These are phyloP conservation scores for Acrobasis repandana DNA, from an alignment of 2,888 invertebrate species.

Conservation along the genomic window DNA sequence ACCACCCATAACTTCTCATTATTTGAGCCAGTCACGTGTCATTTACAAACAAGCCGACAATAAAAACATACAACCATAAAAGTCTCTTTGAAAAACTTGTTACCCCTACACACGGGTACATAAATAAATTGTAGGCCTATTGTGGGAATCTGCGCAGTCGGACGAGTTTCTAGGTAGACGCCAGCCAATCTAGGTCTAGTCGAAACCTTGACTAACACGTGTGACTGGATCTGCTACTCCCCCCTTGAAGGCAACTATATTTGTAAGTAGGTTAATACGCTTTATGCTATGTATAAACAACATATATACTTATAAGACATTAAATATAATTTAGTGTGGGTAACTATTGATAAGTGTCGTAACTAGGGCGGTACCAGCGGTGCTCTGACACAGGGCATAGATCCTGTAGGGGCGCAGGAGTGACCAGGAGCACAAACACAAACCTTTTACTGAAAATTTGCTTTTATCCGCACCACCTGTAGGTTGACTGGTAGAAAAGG, in stretches of 20 bases:
- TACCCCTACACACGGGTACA: background rate
- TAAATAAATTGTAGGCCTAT: conserved; percentile 12
- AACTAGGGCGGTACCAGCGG: too few species aligned
- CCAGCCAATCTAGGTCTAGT: conserved; percentile 35
- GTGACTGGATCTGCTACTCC: conserved; percentile 32
- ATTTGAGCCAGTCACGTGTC: too few species aligned
- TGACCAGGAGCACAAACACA: too few species aligned
- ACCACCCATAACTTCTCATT: too few species aligned
- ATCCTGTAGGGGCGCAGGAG: too few species aligned
- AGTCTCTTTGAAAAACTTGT: background rate
- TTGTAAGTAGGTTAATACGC: conserved; percentile 4
- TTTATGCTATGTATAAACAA: background rate
- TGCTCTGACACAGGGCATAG: too few species aligned
- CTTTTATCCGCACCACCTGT: too few species aligned
- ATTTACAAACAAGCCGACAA: too few species aligned
- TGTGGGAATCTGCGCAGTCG: conserved; percentile 37
- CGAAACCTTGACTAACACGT: conserved; percentile 39
- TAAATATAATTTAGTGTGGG: background rate
- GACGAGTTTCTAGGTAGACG: conserved; percentile 36
- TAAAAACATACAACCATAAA: too few species aligned
- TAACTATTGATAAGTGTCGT: too few species aligned
- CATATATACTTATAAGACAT: background rate
- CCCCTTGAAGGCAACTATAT: conserved; percentile 17
- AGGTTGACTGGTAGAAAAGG: too few species aligned
- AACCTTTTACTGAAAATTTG: too few species aligned